Conservation (phyloP, 1,140 invertebrate genomes). For the Papilio polytes region DNA sequence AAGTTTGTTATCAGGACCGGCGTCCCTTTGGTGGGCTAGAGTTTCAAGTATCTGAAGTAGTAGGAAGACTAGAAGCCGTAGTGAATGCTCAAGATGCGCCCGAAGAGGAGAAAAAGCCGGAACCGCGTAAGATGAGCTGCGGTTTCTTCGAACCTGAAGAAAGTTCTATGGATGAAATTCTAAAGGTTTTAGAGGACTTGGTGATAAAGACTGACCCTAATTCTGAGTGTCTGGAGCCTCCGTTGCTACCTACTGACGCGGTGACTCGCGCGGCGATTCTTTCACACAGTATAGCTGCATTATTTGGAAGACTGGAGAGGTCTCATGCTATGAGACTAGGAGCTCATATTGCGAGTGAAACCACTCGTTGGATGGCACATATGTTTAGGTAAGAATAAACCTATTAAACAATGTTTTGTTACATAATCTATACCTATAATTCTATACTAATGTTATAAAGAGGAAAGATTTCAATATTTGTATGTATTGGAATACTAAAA, state of each 20-base stretch:
- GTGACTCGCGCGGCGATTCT: conserved; percentile 88
- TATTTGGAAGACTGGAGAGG: conserved; percentile 88
- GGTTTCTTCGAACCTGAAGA: conserved; percentile 78
- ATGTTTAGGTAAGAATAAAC: conserved; percentile 87
- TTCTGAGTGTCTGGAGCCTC: conserved; percentile 71
- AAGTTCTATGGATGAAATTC: conserved; percentile 76
- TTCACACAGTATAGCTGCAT: conserved; percentile 90
- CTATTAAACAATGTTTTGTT: too few species aligned
- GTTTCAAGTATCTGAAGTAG: conserved; percentile 88
- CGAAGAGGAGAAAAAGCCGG: conserved; percentile 71
- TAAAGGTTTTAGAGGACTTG: conserved; percentile 75
- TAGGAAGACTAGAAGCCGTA: conserved; percentile 86
- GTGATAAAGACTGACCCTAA: conserved; percentile 75
- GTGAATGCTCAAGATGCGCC: conserved; percentile 75
- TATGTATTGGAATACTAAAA: too few species aligned
- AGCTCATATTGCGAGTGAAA: conserved; percentile 89
- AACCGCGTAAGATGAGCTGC: conserved; percentile 71
- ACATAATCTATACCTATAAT: too few species aligned
- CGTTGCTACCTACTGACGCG: conserved; percentile 75
- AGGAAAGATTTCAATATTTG: too few species aligned
- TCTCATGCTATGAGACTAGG: conserved; percentile 88
- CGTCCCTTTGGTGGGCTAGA: conserved; percentile 84
- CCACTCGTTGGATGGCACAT: conserved; percentile 90
- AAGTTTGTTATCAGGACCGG: conserved; percentile 71
- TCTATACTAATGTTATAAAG: too few species aligned